Base-by-base conservation (phyloP, 2,888 invertebrate genomes). In the Tenthredo notha region DNA sequence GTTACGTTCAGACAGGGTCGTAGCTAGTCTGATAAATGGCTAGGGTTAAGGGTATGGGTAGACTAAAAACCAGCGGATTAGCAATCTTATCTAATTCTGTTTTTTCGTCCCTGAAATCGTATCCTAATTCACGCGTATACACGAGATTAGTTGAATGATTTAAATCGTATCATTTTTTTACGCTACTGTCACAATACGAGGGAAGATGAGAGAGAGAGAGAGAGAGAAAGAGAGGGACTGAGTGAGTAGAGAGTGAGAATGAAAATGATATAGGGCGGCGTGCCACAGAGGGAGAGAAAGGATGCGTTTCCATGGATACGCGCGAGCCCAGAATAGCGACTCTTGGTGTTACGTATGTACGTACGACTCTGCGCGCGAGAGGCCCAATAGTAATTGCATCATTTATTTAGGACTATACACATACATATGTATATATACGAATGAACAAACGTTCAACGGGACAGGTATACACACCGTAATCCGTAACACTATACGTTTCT, bases 231-330 rank as follows among this genome's bases (percentile, higher is more conserved):
- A 2, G 3, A 33, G 33, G 33, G 33, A 33, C 25, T 0, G 21
- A 33, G 47, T 0, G 21, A 43, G 25, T 5, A 33, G 33, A 58
- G 54, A 61, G 40, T 15, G 65, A 43, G 80, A 65, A 61, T 61
- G 58, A 65, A 15, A 80, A 43, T 40, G 80, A 33, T 18, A 77
- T 21, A 29, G 75, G 29, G n/a, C 37, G 40, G 80, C 21, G 43
- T 47, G 47, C 15, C 37, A 25, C 12, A 67, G 83, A 67, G 67
- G 33, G 43, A 70, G 83, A 83, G 83, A 83, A 83, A 90, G 90
- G 89, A 88, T 89, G 87, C 87, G 90, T 91, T 90, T 86, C 90
- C 90, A 92, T 91, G 89, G 88, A 88, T 87, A 92, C 91, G 88
- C 88, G 88, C 87, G 89, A 91, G 89, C 90, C 89, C 89, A 86